phyloP scores from a whole-genome alignment of 2,113 vertebrate species.

The Sminthopsis crassicaudata region DNA sequence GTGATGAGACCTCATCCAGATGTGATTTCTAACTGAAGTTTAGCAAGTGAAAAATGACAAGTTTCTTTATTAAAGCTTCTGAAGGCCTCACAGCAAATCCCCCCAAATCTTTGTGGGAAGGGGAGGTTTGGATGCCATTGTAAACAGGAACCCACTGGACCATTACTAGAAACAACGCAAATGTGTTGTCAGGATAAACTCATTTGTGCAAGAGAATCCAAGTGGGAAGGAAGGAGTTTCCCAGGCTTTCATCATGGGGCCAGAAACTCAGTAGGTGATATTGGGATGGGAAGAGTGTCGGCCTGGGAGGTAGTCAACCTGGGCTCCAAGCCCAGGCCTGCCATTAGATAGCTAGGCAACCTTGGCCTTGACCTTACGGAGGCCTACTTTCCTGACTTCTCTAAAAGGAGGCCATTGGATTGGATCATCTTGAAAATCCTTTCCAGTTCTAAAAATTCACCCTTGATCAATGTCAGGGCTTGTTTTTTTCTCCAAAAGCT shows the following conservation, averaged over 20 bases:
- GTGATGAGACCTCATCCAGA: slow-evolving; percentile 12
- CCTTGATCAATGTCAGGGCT: background rate
- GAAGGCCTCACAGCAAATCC: slow-evolving; percentile 52
- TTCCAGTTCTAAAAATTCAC: background rate
- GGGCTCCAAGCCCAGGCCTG: slow-evolving; percentile 14
- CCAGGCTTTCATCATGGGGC: background rate
- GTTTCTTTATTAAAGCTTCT: slow-evolving; percentile 65
- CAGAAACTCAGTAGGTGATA: background rate
- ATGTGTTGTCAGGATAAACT: slow-evolving; percentile 37
- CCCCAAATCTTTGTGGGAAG: too few relatives aligned
- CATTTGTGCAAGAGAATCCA: slow-evolving; percentile 49
- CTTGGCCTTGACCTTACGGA: background rate
- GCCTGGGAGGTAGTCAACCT: background rate
- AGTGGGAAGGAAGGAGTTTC: slow-evolving; percentile 47
- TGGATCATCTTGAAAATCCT: background rate
- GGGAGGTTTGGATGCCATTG: background rate
- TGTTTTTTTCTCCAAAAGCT: background rate
- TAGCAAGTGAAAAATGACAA: slow-evolving; percentile 61
- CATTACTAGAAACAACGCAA: slow-evolving; percentile 46
- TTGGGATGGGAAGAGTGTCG: background rate
- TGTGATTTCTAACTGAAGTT: slow-evolving; percentile 54
- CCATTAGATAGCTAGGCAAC: background rate
- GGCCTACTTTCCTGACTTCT: background rate
- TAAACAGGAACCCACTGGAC: slow-evolving; percentile 48
- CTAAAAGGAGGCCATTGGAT: background rate